phyloP scores from a whole-genome alignment of 2,797 vertebrate species.

The Enoplosus armatus region DNA sequence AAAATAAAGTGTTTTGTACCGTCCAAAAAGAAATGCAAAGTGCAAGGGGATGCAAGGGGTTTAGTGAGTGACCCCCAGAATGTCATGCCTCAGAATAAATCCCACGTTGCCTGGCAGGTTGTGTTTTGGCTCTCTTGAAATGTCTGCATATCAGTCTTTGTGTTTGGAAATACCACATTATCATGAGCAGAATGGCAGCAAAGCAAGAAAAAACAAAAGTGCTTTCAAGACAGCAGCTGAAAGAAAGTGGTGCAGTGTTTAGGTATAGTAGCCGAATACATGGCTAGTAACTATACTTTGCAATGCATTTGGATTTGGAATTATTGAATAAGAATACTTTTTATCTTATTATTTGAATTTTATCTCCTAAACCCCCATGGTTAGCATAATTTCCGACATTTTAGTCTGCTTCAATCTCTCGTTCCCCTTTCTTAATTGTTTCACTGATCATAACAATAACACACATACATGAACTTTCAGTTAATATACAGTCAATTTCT shows the following conservation, averaged over 20 bases:
- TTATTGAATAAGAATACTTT: neutral
- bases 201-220: slow-evolving; percentile 11
- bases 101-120: slow-evolving; percentile 33
- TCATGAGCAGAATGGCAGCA: slow-evolving; percentile 59
- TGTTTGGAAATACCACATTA: slow-evolving; percentile 70
- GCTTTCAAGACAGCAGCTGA: slow-evolving; percentile 15
- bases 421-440: neutral
- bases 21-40: slow-evolving; percentile 12
- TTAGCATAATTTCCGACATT: neutral
- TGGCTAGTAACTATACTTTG: neutral
- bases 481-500: neutral
- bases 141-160: slow-evolving; percentile 52
- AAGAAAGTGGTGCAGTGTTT: neutral
- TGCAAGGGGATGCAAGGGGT: slow-evolving; percentile 3
- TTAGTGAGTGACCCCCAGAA: slow-evolving; percentile 38
- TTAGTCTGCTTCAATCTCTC: neutral
- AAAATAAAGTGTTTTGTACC: neutral
- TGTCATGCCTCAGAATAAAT: slow-evolving; percentile 46
- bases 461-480: neutral
- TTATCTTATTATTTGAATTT: neutral
- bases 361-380: neutral
- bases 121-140: slow-evolving; percentile 50
- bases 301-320: neutral
- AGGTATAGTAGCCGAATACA: neutral
- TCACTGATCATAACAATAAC: neutral